Evolutionary conservation across 2,888 invertebrate genomes (phyloP), one percentile per base, ranked within the genome.

Genomic region (Andrena flavipes): DNA sequence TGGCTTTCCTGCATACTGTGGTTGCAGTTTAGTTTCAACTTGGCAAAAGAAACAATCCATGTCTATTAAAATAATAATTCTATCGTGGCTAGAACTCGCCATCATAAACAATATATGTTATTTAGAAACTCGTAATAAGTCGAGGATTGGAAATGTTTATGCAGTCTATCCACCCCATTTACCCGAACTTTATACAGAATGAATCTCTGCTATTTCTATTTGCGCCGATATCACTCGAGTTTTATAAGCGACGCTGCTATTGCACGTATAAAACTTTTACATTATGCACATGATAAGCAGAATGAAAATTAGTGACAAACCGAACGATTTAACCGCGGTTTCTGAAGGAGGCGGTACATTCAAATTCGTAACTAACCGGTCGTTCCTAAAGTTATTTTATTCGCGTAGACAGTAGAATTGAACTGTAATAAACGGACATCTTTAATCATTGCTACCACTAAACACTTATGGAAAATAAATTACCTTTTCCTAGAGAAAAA

Each of bases 41-140:
- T 99, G 99, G 90, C 99, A 99, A 94, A 99, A 99, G 94, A 99
- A 99, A 94, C 99, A 99, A 94, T 99, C 99, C 99, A 99, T 99
- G 93, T 99, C 99, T 68, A 99, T 97, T 68, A 99, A 95, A 59
- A 97, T 96, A 26, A 99, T 95, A 16, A 88, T 83, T 64, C 86
- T 88, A 2, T 76, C 51, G 6, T 48, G 23, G 3, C n/a, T 54
- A n/a, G 26, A 29, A 62, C 16, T 81, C 7, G 82, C 63, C 87
- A 87, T 87, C 56, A 13, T 75, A 33, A 35, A 16, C 26, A 7
- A 7, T 70, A 10, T 65, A 2, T 10, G 48, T 20, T 62, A 33
- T 8, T 29, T 20, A 23, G 10, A 20, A 29, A 56, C 7, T 49
- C n/a, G 1, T 6, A n/a, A 2, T 8, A 3, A 20, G 2, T 51